Evolutionary conservation across 2,888 invertebrate genomes (phyloP), one percentile per base, ranked within the genome.

Genomic region (Synanthedon myopaeformis): DNA sequence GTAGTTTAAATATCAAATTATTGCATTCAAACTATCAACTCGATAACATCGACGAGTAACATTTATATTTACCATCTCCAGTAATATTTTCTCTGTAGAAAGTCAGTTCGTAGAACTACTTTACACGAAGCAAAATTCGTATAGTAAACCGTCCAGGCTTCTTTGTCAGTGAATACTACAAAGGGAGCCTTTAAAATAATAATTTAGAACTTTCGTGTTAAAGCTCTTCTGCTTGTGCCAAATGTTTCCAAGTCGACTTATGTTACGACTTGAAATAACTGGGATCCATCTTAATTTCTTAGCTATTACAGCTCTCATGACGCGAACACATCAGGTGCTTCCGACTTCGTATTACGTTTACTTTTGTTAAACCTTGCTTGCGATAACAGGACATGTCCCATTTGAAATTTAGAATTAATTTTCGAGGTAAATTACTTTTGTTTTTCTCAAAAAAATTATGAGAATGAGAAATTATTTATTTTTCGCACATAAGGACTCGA

Each of bases 271-370:
- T 72, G 59, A 59, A 72, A 72, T 73, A 69, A 60, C 68, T 59
- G 54, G 65, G 65, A 72, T 72, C 68, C 67, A 61, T 75, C 72
- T 74, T 75, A 69, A 74, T 74, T 70, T 70, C 69, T 71, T 64
- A 64, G 68, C 63, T 66, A 73, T 74, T 72, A 72, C 51, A 41
- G 35, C 53, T 28, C 51, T 45, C 45, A 28, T 64, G 64, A 65
- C 58, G 62, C 60, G 61, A 64, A 62, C 59, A 61, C 61, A 63
- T 61, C 69, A 69, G 69, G 68, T 72, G 65, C 61, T 66, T 61
- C 49, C 49, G 23, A 49, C 6, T 49, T 49, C 12, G 17, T 49
- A 19, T 49, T 49, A 19, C 23, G 17, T 8, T 45, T 45, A 45
- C 45, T 45, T 45, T 45, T 13, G 45, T 45, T 45, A 35, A 35